A percentile compares a stretch with the other conserved stretches of the same genome.
phyloP scores from a whole-genome alignment of 1,140 invertebrate species.

The Portunus trituberculatus region DNA sequence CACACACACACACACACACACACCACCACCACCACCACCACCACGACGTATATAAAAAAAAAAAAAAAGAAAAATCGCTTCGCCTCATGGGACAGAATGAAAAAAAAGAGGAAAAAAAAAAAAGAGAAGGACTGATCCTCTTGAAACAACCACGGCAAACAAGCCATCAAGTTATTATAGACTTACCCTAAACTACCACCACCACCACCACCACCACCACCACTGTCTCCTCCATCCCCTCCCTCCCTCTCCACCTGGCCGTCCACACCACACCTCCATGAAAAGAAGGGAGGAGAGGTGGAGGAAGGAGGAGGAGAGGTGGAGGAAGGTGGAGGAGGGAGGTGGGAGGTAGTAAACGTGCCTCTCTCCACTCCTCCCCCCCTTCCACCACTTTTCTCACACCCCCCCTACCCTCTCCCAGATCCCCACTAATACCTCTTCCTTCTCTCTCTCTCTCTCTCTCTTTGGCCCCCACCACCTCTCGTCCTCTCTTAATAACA shows the following conservation, averaged over 20 bases:
- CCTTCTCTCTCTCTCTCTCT: background rate
- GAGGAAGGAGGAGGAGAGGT: background rate
- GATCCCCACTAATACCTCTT: background rate
- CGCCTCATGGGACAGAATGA: background rate
- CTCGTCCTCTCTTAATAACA: background rate
- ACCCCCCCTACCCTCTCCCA: background rate
- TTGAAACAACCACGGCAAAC: conserved; percentile 1
- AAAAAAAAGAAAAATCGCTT: background rate
- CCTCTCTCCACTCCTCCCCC: no score
- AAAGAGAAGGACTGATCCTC: background rate
- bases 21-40: no score
- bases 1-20: no score
- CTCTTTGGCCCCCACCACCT: background rate
- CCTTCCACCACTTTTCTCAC: background rate
- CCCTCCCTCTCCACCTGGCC: background rate
- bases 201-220: no score
- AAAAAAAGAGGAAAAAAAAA: background rate
- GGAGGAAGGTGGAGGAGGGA: background rate
- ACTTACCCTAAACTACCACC: background rate
- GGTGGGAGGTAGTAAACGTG: background rate
- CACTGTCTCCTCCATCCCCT: no score
- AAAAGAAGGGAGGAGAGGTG: background rate
- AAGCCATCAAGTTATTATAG: conserved; percentile 23
- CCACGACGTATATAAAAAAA: background rate
- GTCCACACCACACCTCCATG: no score